Evolutionary conservation across 2,113 vertebrate species (phyloP).

Genomic region (Catharus bicknelli): DNA sequence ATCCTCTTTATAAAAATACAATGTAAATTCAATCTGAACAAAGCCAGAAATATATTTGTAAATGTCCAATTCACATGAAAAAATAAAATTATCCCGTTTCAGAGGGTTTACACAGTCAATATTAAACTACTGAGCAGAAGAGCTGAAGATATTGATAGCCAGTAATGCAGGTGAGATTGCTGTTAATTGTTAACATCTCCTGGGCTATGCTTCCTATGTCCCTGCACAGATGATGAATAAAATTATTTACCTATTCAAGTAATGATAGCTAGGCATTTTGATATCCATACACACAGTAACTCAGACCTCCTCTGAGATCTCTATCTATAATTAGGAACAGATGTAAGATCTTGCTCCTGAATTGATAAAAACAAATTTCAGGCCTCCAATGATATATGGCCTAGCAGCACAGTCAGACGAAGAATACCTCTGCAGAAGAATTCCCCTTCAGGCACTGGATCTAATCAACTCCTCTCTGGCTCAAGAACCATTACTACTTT

Average conservation of each 20-base stretch:
- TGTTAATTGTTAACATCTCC: slow-evolving; percentile 66
- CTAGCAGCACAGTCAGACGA: background rate
- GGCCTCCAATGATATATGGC: slow-evolving; percentile 3
- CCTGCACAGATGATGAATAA: slow-evolving; percentile 56
- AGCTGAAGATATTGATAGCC: slow-evolving; percentile 41
- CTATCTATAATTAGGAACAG: slow-evolving; percentile 67
- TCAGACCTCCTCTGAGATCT: slow-evolving; percentile 57
- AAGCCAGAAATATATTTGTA: background rate
- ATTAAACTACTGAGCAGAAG: background rate
- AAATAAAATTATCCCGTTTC: background rate
- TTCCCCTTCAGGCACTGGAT: background rate
- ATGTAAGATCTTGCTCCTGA: slow-evolving; percentile 63
- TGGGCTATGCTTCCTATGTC: slow-evolving; percentile 5
- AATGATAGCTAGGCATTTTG: slow-evolving; percentile 56
- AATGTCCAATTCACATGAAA: background rate
- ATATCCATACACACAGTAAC: slow-evolving; percentile 41
- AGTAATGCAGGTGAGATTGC: slow-evolving; percentile 29
- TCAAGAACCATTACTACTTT: background rate
- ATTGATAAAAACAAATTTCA: slow-evolving; percentile 63
- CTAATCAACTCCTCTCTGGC: background rate
- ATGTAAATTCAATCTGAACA: background rate
- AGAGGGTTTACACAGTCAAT: background rate
- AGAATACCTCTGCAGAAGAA: background rate
- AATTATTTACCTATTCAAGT: slow-evolving; percentile 66
- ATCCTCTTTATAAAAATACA: background rate